Evolutionary conservation across 2,113 vertebrate species (phyloP).

Genomic region (Nematolebias whitei): DNA sequence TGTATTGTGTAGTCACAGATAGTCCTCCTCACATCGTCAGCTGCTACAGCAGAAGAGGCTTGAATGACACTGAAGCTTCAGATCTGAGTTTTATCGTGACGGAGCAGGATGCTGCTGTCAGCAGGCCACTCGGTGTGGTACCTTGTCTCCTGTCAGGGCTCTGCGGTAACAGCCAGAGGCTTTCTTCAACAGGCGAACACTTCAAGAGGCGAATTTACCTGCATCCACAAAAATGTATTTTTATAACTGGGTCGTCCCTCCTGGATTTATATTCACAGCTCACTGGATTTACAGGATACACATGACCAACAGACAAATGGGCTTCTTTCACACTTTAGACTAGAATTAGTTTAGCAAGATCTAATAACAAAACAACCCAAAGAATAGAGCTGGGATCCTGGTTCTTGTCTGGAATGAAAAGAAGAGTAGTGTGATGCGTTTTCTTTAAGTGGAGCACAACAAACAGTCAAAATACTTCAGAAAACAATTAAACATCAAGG

Average conservation of each 20-base stretch:
- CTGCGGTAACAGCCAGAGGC: background rate
- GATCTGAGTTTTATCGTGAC: conserved; percentile 32
- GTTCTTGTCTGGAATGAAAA: too few relatives aligned
- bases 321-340: background rate
- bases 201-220: conserved; percentile 18
- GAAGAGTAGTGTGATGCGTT: too few relatives aligned
- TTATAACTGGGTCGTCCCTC: background rate
- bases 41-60: conserved; percentile 13
- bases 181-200: conserved; percentile 19
- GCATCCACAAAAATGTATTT: conserved; percentile 18
- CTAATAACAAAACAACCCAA: background rate
- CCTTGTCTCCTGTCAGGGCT: background rate
- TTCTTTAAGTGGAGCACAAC: too few relatives aligned
- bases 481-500: too few relatives aligned
- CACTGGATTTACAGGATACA: conserved; percentile 27
- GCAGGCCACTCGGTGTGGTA: background rate
- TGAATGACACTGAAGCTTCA: conserved; percentile 11
- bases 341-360: conserved; percentile 1
- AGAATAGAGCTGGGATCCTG: too few relatives aligned
- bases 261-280: conserved; percentile 15
- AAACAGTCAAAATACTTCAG: too few relatives aligned
- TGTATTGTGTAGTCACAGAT: conserved; percentile 4
- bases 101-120: conserved; percentile 39
- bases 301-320: background rate
- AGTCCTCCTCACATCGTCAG: background rate